A percentile compares a stretch with the other conserved stretches of the same genome.
Conservation (phyloP, 2,113 vertebrate genomes). For the Accipiter cooperii region DNA sequence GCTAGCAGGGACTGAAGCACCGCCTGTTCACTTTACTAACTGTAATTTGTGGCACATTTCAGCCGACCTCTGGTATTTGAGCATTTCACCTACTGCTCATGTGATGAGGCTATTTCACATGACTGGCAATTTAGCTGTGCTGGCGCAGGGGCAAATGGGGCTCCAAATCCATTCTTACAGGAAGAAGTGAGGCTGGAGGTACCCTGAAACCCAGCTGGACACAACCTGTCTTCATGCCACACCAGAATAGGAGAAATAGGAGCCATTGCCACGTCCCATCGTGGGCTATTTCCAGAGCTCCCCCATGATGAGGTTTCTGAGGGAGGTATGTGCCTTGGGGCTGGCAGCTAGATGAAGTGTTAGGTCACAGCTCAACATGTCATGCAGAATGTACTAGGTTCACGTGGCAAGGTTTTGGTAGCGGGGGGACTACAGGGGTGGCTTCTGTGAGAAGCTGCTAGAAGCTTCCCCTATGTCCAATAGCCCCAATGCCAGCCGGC, state of each 20-base stretch:
- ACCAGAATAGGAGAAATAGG: not conserved
- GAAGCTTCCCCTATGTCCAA: too few species aligned
- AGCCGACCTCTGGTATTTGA: not conserved
- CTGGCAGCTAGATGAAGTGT: not conserved
- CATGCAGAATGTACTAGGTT: not conserved
- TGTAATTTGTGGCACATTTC: not conserved
- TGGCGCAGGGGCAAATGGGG: not conserved
- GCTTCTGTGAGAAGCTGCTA: too few species aligned
- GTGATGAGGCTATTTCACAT: not conserved
- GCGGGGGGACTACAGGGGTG: too few species aligned
- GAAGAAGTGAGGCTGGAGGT: not conserved
- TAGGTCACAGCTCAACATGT: not conserved
- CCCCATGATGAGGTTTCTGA: not conserved
- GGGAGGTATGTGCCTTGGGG: not conserved
- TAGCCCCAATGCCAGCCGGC: too few species aligned
- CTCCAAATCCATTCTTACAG: not conserved
- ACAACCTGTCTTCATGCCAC: not conserved
- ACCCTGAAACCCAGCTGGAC: not conserved
- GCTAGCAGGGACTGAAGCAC: not conserved
- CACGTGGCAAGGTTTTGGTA: too few species aligned
- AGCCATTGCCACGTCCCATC: not conserved
- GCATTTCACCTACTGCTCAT: not conserved
- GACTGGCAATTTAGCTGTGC: not conserved
- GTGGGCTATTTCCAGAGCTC: not conserved
- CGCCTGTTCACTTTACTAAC: fast-evolving